Base-by-base conservation (phyloP, 1,140 invertebrate genomes). In the Trichomalopsis sarcophagae region DNA sequence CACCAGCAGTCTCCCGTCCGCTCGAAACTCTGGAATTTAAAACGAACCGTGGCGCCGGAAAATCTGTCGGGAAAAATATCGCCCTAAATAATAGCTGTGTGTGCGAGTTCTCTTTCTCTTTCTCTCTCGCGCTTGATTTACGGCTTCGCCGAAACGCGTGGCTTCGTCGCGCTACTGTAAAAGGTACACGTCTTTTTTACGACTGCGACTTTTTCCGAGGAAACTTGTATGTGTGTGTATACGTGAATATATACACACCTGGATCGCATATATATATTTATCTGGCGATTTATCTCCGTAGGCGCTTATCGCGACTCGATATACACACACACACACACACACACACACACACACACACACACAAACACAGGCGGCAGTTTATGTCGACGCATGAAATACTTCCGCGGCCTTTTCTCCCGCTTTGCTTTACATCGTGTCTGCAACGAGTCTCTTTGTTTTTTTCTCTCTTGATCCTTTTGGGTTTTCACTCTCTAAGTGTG, bases 311-410 rank as follows among this genome's bases (percentile, higher is more conserved):
- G 73, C 81, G 21, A 62, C 81, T 36, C 55, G 74, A 78, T 62
- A 86, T 82, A 81, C 79, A 62, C 71, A 71, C 69, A 81, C 71
- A 40, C 68, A 21, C 4, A 55, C 30, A 77, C 73, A n/a, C 69
- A 81, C 71, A 40, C 68, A 21, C 4, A 55, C 30, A 77, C 73
- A n/a, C n/a, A 81, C 79, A 62, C 71, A 71, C 69, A 81, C 71
- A 40, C 68, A 21, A 5, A 55, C 30, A 77, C 73, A n/a, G 30
- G 7, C 44, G 23, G 66, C 82, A 27, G n/a, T 23, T 47, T 71
- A 73, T 79, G 75, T 66, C 69, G 44, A 23, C 30, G 71, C 71
- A 69, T 84, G 62, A 84, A 86, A 77, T 85, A 68, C 83, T 81
- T 85, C 81, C 69, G 30, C 66, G 21, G 2, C 27, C 23, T 44